Base-by-base conservation (phyloP, 2,888 invertebrate genomes). In the Coenonympha glycerion region DNA sequence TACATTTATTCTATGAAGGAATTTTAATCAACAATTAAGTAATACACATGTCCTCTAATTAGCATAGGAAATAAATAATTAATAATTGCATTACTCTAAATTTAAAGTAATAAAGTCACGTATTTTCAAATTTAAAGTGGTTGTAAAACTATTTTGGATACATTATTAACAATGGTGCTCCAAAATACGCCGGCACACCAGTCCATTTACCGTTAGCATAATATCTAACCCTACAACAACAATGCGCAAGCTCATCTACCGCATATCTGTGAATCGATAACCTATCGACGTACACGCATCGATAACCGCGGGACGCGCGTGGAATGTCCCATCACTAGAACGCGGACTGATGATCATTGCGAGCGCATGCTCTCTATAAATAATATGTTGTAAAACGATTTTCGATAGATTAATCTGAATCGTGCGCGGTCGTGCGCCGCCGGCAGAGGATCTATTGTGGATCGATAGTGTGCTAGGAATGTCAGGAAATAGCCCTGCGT, bases 371-470 rank as follows among this genome's bases (percentile, higher is more conserved):
- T 77, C 85, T 81, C 86, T 86, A 87, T 87, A 87, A 87, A 87
- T 87, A 87, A 87, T 87, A 87, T 86, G 85, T 87, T 87, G 87
- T 87, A 87, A 87, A 87, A 86, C 87, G 87, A 87, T 86, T 87
- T 87, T 87, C 86, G 87, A 87, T 87, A 87, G 87, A 87, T 87
- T 87, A 86, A 87, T 87, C 87, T 86, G 86, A 87, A 86, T 87
- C 87, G 87, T 87, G 87, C 76, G 68, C 72, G 73, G 83, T 83
- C 84, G 86, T 83, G 86, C 83, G 83, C 82, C 84, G 83, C 78
- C 75, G 76, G 79, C 48, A 71, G 73, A 72, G 76, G 85, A 85
- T 85, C 86, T 86, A 85, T 86, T 84, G 85, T 82, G 72, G 84
- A 86, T 85, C 83, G 72, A 70, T 70, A 60, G 55, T 65, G 77